Percentiles rank a stretch among this genome's conserved stretches.
These are phyloP conservation scores for Arremon aurantiirostris DNA, from an alignment of 2,797 vertebrate species.

Conservation along the genomic window DNA sequence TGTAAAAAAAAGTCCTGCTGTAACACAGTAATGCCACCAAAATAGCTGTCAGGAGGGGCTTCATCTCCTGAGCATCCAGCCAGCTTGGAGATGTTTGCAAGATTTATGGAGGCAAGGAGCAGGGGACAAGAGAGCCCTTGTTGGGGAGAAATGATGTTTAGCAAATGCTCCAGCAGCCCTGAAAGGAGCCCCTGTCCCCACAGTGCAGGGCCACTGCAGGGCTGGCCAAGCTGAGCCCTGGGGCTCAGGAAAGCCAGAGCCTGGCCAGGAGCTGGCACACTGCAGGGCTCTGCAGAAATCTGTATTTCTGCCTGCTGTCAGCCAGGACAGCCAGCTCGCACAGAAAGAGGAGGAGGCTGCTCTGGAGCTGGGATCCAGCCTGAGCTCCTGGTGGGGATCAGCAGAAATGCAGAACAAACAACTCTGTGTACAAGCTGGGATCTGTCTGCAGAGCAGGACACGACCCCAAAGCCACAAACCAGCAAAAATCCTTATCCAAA, in stretches of 20 bases:
- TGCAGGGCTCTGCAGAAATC: neutral
- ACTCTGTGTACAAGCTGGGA: neutral
- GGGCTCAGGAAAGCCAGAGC: neutral
- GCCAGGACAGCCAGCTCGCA: neutral
- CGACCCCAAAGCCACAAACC: neutral
- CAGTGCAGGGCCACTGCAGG: neutral
- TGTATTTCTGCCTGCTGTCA: neutral
- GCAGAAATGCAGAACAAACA: neutral
- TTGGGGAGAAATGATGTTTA: neutral
- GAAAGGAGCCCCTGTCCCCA: neutral
- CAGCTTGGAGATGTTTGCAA: neutral
- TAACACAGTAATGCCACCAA: neutral
- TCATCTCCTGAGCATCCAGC: neutral
- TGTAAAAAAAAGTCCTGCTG: neutral
- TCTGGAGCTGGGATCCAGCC: neutral
- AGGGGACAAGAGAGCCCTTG: neutral
- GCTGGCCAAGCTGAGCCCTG: neutral
- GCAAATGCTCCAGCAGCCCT: neutral
- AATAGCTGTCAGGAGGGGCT: neutral
- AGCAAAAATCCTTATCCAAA: neutral
- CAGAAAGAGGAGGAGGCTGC: neutral
- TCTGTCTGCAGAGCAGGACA: neutral
- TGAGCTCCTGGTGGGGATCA: neutral
- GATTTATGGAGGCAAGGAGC: neutral
- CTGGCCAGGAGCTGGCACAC: neutral